Percentiles rank a stretch among this genome's conserved stretches.
Conservation (phyloP, 2,888 invertebrate species). For the Hofmannophila pseudospretella region DNA sequence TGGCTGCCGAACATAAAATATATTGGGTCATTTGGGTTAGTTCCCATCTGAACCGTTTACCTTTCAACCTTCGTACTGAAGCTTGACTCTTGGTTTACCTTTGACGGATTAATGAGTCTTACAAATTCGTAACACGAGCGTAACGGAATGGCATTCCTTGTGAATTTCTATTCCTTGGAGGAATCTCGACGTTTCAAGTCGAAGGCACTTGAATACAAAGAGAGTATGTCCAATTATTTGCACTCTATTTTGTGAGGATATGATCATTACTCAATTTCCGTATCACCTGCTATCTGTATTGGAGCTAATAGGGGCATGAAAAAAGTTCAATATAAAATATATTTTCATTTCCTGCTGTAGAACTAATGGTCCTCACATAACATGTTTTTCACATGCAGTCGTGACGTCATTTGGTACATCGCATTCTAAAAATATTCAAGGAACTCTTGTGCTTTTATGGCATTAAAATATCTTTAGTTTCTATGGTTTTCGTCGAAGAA, state of each 20-base stretch:
- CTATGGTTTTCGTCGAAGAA: no score
- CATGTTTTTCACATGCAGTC: no score
- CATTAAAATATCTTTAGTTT: no score
- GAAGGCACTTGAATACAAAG: conserved; percentile 7
- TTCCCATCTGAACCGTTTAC: conserved; percentile 7
- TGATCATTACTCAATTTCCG: no score
- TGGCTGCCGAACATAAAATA: conserved; percentile 19
- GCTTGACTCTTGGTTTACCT: conserved; percentile 3
- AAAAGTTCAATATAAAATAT: no score
- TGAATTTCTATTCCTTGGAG: conserved; percentile 5
- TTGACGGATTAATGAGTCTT: conserved; percentile 3
- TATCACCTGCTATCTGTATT: no score
- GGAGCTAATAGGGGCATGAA: no score
- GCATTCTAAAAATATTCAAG: no score
- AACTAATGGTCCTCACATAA: no score
- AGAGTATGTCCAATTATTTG: conserved; percentile 3
- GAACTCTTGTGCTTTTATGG: no score
- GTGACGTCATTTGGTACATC: no score
- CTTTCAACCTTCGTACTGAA: background rate
- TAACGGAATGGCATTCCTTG: conserved; percentile 3
- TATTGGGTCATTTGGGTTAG: conserved; percentile 13
- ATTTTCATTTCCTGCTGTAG: no score
- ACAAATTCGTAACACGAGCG: conserved; percentile 8
- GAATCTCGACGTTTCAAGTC: conserved; percentile 5
- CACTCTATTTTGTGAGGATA: conserved; percentile 1